Evolutionary conservation across 2,888 invertebrate genomes (phyloP).

Genomic region (Chloroclystis v-ata): DNA sequence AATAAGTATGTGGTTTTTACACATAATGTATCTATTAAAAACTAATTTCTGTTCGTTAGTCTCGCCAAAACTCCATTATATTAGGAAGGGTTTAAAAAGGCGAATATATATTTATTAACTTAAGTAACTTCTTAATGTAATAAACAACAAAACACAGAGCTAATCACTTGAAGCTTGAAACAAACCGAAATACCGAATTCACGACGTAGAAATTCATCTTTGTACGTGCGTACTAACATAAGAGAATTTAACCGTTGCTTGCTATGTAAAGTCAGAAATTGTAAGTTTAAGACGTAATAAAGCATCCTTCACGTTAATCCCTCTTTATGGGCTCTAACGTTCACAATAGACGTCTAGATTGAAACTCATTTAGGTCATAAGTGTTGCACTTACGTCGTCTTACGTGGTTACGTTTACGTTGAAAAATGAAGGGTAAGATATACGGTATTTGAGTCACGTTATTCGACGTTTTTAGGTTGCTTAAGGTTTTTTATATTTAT

Average conservation of each 20-base stretch:
- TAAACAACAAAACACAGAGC: no score
- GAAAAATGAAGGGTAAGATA: constrained; percentile 12
- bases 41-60: no score
- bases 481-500: no score
- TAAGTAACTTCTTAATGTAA: no score
- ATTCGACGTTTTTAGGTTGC: not conserved
- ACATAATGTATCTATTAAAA: no score
- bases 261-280: constrained; percentile 35
- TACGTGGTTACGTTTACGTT: constrained; percentile 15
- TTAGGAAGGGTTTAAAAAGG: no score
- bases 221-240: constrained; percentile 1
- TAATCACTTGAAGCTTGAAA: no score
- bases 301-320: constrained; percentile 32
- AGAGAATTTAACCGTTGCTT: not conserved
- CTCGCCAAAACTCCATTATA: no score
- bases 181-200: no score
- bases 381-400: constrained; percentile 27
- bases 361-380: constrained; percentile 57
- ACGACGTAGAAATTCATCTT: no score
- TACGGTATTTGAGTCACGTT: not conserved
- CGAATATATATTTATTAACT: no score
- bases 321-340: constrained; percentile 50
- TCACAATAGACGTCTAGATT: constrained; percentile 55
- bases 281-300: constrained; percentile 38
- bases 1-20: no score